phyloP scores from a whole-genome alignment of 2,113 vertebrate genomes.

The Anoura caudifer region DNA sequence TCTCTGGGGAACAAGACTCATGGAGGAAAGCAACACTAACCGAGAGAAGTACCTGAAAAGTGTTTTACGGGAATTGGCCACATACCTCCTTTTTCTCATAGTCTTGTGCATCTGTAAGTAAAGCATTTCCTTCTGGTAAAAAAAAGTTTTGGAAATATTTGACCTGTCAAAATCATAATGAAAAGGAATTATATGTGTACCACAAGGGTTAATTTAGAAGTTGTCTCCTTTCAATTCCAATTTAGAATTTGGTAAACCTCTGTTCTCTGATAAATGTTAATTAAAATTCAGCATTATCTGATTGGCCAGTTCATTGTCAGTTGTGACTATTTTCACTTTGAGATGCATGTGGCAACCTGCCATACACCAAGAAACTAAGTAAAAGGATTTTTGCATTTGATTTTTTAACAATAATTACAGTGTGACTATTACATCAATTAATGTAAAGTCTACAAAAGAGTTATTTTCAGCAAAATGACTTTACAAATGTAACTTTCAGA shows the following conservation, averaged over 20 bases:
- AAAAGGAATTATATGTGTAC: background rate
- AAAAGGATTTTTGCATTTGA: background rate
- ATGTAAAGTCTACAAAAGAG: background rate
- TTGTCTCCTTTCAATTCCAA: background rate
- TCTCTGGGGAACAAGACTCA: conserved; percentile 96
- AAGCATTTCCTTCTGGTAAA: background rate
- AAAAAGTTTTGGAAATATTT: background rate
- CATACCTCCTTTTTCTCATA: conserved; percentile 91
- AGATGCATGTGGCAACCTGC: background rate
- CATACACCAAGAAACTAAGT: background rate
- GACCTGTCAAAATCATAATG: background rate
- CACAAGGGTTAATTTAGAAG: background rate
- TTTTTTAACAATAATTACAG: background rate
- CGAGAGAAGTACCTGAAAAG: conserved; percentile 93
- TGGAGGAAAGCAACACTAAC: conserved; percentile 91
- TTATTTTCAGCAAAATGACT: background rate
- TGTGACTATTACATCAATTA: background rate
- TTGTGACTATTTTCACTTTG: background rate
- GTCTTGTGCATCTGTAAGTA: conserved; percentile 93
- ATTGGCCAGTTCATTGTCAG: background rate
- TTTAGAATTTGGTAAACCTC: background rate
- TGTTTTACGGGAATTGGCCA: conserved; percentile 91
- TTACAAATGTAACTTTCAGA: background rate
- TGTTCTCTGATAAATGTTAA: background rate
- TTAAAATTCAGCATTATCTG: background rate